Evolutionary conservation across 2,113 vertebrate species (phyloP).

Genomic region (Festucalex cinctus): DNA sequence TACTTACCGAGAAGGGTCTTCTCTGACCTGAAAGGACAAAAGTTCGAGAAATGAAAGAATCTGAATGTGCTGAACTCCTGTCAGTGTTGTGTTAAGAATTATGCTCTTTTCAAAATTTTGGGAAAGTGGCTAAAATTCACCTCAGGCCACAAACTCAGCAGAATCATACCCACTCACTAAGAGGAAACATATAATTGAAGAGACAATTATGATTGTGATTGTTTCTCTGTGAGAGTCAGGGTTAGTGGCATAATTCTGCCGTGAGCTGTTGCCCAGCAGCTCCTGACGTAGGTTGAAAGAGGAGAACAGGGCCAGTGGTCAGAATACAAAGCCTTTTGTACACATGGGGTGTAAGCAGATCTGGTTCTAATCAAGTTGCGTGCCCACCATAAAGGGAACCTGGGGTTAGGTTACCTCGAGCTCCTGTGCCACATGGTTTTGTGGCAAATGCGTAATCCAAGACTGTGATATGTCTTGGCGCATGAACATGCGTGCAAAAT

Average conservation of each 20-base stretch:
- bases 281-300: conserved; percentile 54
- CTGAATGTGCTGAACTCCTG: background rate
- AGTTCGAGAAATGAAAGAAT: background rate
- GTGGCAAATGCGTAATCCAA: conserved; percentile 49
- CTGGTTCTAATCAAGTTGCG: conserved; percentile 61
- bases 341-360: conserved; percentile 59
- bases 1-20: background rate
- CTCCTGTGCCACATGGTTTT: conserved; percentile 44
- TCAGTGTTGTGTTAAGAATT: background rate
- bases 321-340: conserved; percentile 59
- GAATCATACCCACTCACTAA: background rate
- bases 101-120: background rate
- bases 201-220: background rate
- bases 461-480: conserved; percentile 30
- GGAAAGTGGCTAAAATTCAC: background rate
- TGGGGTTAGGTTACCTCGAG: conserved; percentile 64
- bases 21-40: background rate
- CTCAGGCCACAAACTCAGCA: background rate
- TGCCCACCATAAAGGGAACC: conserved; percentile 69
- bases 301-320: conserved; percentile 40
- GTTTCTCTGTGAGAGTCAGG: background rate
- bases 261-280: conserved; percentile 36
- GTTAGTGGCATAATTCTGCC: conserved; percentile 24
- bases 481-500: conserved; percentile 8
- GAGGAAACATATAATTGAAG: background rate